Evolutionary conservation across 2,113 vertebrate genomes (phyloP), one percentile per base, ranked within the genome.

Genomic region (Uria lomvia): DNA sequence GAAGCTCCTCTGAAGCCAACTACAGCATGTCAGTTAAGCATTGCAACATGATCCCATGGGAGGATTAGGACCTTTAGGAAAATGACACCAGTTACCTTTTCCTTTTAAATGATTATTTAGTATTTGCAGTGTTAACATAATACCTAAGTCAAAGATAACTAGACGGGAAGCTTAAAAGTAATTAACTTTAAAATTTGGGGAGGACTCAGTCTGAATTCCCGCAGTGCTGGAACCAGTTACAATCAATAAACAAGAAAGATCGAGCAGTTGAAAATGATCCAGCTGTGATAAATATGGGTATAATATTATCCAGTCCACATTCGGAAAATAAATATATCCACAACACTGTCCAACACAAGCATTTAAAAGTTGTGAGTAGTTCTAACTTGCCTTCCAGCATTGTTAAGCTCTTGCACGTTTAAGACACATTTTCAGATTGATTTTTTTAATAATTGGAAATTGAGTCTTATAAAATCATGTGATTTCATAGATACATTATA

Each of bases 51-150:
- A 91, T 70, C 73, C 50, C 85, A 79, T 8, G 18, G 66, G 80
- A 86, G 42, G 50, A 88, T 82, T 79, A 89, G 74, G 70, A 81
- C 38, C 74, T 96, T 66, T 63, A 81, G 55, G 94, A 95, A 92
- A 92, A 94, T 62, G 65, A 65, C 55, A 65, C 56, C 43, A 77
- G 18, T 63, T 40, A 76, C 22, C 38, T 83, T 86, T 86, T 81
- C 65, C 17, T 81, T 96, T 82, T 4, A 87, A 94, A 88, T 72
- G 13, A 81, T 68, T 89, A 85, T 95, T 94, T 78, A 78, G 70
- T 65, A 94, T 87, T 53, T 85, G 43, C 56, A 87, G 36, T 17
- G 43, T 65, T 84, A 92, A 75, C 53, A 56, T 67, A 88, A 93
- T 62, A 81, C 59, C 27, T 15, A 78, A 93, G 76, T 83, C 50